Base-by-base conservation (phyloP, 2,888 invertebrate species). In the Sipunculus nudus region DNA sequence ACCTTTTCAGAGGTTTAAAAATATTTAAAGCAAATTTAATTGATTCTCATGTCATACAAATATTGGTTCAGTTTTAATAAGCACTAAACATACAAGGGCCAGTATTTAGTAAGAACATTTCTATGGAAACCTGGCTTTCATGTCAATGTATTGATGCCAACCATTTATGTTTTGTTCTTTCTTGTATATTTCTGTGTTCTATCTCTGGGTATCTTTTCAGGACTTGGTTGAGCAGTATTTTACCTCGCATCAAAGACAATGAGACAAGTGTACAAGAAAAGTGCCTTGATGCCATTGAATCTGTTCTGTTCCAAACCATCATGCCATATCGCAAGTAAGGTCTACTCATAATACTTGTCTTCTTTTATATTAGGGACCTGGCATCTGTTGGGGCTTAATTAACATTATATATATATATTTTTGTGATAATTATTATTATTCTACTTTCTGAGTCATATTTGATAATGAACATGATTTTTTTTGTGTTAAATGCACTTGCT, bases 181-280 rank as follows among this genome's bases (percentile, higher is more conserved):
- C n/a, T n/a, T n/a, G n/a, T n/a, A n/a, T n/a, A n/a, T n/a, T n/a
- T n/a, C n/a, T n/a, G n/a, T n/a, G n/a, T n/a, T n/a, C n/a, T n/a
- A n/a, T n/a, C n/a, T n/a, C n/a, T n/a, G n/a, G n/a, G n/a, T n/a
- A n/a, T n/a, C n/a, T n/a, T n/a, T n/a, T 3, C 65, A 82, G 80
- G 49, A 70, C 73, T 1, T 81, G 80, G 79, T 50, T 81, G 53
- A 67, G 71, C 41, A 81, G 81, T 16, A 86, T 87, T 4, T 72
- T 88, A 5, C 87, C 88, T 1, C 81, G 86, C 55, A 84, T 88
- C 48, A 85, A 86, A 64, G 89, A 89, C 72, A 77, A 86, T 31
- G 89, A 89, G 72, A 72, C 79, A 0, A 82, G 80, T 38, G 78
- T 83, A 0, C 84, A 85, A 60, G 85, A 85, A 56, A 85, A 84